Base-by-base conservation (phyloP, 2,113 vertebrate species). In the Mus pahari region DNA sequence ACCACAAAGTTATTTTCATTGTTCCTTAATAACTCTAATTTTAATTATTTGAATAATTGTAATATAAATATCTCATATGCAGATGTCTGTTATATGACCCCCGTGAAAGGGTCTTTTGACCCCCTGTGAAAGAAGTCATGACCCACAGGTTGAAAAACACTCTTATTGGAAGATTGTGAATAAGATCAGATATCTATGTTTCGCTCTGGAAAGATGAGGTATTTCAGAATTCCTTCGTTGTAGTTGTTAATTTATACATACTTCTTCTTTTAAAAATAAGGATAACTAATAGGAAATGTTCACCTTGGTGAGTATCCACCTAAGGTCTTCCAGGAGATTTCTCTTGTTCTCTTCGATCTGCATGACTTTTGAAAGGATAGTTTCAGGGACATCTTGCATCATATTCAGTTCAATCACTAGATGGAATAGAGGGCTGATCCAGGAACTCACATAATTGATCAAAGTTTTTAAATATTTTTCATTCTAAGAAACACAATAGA, bases 341-440 rank as follows among this genome's bases (percentile, higher is more conserved):
- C 97, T 98, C 94, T 97, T 89, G 26, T 73, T 58, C 26, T 58
- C 24, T 98, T 99, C 98, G 55, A 99, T 98, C 93, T 98, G 97
- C 31, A 97, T 90, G 70, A 98, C 98, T 96, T 97, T 99, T 96
- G 98, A 98, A 5, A 99, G 96, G 48, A 98, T 98, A 22, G 95
- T 97, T 9, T 98, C 96, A 0, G 98, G 98, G 81, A 96, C 97
- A 97, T 98, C 98, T 83, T 98, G 96, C 55, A 98, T 97, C 55
- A 95, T 95, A 92, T 98, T 98, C 26, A 98, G 97, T 97, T 99
- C 98, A 0, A 96, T 89, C 36, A 96, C 97, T 71, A 98, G 70
- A n/a, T 98, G 98, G 66, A 98, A 24, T 19, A 99, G 95, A 7
- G 98, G 98, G 22, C 97, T 98, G 0, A 98, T 98, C 98, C 98